phyloP scores from a whole-genome alignment of 2,797 vertebrate species.

The Odontamblyopus lacepedii region DNA sequence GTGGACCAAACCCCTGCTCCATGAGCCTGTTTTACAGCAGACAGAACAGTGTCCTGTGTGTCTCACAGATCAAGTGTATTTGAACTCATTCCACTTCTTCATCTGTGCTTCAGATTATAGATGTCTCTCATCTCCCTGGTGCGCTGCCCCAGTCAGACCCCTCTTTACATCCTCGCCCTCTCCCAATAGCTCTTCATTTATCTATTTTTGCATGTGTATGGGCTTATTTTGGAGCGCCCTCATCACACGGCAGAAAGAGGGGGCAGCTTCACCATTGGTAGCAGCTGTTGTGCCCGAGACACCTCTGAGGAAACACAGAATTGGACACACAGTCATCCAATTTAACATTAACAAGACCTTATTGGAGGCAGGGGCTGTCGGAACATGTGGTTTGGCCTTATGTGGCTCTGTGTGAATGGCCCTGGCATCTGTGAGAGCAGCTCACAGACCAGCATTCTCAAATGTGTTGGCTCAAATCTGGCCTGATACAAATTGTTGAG shows the following conservation, averaged over 20 bases:
- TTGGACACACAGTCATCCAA: slow-evolving; percentile 84
- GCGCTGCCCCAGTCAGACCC: slow-evolving; percentile 45
- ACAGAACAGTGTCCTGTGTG: slow-evolving; percentile 25
- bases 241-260: slow-evolving; percentile 67
- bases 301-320: slow-evolving; percentile 81
- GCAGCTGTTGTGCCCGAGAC: slow-evolving; percentile 81
- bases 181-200: slow-evolving; percentile 75
- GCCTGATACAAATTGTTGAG: slow-evolving; percentile 9
- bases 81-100: slow-evolving; percentile 54
- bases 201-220: slow-evolving; percentile 76
- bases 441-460: slow-evolving; percentile 25
- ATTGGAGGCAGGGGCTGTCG: slow-evolving; percentile 79
- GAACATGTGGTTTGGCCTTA: slow-evolving; percentile 70
- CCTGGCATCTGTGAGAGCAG: slow-evolving; percentile 39
- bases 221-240: slow-evolving; percentile 76
- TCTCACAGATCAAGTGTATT: slow-evolving; percentile 38
- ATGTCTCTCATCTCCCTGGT: slow-evolving; percentile 52
- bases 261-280: slow-evolving; percentile 73
- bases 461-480: slow-evolving; percentile 18
- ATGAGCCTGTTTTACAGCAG: background rate
- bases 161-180: slow-evolving; percentile 69
- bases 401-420: slow-evolving; percentile 58
- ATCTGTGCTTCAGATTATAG: slow-evolving; percentile 51
- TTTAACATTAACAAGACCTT: slow-evolving; percentile 84
- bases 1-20: background rate